Conservation (phyloP, 2,113 vertebrate species). For the Platysternon megacephalum region DNA sequence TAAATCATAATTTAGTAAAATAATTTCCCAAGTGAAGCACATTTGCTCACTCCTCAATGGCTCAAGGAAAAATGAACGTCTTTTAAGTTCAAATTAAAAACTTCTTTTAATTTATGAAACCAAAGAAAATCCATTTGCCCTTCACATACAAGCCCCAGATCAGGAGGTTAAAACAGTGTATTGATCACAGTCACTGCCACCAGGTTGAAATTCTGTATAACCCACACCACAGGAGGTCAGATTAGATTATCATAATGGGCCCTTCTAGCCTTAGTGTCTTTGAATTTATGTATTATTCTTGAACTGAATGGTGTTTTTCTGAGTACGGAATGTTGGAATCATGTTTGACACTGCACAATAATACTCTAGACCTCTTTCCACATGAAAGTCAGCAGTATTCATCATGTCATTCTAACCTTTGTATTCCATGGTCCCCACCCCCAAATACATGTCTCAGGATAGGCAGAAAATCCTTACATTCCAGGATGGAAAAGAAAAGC, state of each 20-base stretch:
- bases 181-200: not conserved
- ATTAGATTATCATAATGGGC: not conserved
- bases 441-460: not conserved
- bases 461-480: not conserved
- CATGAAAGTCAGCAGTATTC: not conserved
- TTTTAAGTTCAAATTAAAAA: not conserved
- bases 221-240: not conserved
- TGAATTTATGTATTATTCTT: not conserved
- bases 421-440: not conserved
- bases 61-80: slow-evolving; percentile 13
- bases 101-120: not conserved
- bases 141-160: not conserved
- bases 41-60: slow-evolving; percentile 3
- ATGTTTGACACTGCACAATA: not conserved
- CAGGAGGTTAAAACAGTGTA: not conserved
- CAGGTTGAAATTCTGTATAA: not conserved
- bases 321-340: not conserved
- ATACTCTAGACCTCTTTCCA: not conserved
- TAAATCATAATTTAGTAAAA: not conserved
- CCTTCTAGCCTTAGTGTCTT: not conserved
- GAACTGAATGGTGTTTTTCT: not conserved
- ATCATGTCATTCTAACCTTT: not conserved
- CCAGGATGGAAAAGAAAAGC: not conserved
- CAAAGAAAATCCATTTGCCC: not conserved
- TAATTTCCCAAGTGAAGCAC: not conserved